Base-by-base conservation (phyloP, 2,888 invertebrate species). In the Hymenopus coronatus region DNA sequence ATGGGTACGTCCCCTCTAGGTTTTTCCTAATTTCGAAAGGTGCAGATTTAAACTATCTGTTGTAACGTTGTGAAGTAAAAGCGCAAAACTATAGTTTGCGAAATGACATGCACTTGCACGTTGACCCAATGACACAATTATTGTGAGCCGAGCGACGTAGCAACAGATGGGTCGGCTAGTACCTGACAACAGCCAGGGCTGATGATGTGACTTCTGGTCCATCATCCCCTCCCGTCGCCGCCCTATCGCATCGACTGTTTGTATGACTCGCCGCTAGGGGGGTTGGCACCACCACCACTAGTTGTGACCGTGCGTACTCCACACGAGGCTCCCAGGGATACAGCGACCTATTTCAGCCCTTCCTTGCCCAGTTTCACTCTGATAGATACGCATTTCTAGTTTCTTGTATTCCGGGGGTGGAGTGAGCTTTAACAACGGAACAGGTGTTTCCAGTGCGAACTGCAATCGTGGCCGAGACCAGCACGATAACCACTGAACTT, bases 401-500 rank as follows among this genome's bases (percentile, higher is more conserved):
- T 70, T 15, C 54, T 70, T 70, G 15, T 25, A 25, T 70, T 70
- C 20, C 25, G 40, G 54, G 54, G 54, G 20, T 70, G 54, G 54
- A 70, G 54, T 70, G 54, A 6, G 54, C 20, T 70, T 70, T 70
- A 20, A 3, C 4, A 70, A 70, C 54, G 54, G 25, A 70, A 20
- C 54, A 70, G 54, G 54, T 20, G 54, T 20, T 70, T 70, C 3
- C n/a, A 15, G 83, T 84, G 28, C 84, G 84, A 84, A n/a, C 85
- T 85, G 40, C 46, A 83, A 90, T 85, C 90, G 89, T 90, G 90
- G 90, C 90, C 84, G 84, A 88, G 82, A 84, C 88, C 83, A 88
- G 46, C 30, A 84, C 54, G 9, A 88, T 87, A 82, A 84, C 85
- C 84, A 84, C 70, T 33, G 89, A 89, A n/a, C 83, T 82, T 54